Conservation (phyloP, 2,888 invertebrate species). For the Zaprionus obscuricornis region DNA sequence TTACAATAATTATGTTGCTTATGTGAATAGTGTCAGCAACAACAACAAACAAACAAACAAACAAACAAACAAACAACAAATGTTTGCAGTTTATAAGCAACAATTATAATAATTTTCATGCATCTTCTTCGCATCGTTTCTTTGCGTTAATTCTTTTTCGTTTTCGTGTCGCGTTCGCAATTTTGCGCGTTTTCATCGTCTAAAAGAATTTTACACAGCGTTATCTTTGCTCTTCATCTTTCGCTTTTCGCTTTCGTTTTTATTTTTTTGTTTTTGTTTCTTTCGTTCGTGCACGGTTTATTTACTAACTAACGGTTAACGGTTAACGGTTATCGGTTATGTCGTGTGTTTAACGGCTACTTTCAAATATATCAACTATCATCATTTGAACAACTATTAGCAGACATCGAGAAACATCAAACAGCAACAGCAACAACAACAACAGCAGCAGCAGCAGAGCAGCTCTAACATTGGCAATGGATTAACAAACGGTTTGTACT, state of each 20-base stretch:
- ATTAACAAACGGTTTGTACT: slow-evolving; percentile 72
- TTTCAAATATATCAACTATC: background rate
- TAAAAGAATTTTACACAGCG: slow-evolving; percentile 37
- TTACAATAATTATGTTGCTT: slow-evolving; percentile 28
- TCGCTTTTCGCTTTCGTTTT: background rate
- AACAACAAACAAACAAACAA: slow-evolving; percentile 19
- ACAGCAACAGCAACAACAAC: slow-evolving; percentile 17
- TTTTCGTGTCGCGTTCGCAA: slow-evolving; percentile 64
- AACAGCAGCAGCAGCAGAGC: no score
- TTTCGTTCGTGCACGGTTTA: slow-evolving; percentile 36
- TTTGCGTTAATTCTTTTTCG: slow-evolving; percentile 38
- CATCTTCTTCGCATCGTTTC: slow-evolving; percentile 56
- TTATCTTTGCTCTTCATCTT: background rate
- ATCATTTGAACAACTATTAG: background rate
- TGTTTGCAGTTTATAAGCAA: slow-evolving; percentile 44
- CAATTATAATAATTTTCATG: slow-evolving; percentile 28
- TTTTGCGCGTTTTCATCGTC: slow-evolving; percentile 38
- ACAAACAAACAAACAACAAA: slow-evolving; percentile 33
- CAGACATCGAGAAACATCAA: background rate
- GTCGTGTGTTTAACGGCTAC: background rate
- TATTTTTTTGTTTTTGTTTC: no score
- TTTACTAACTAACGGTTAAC: slow-evolving; percentile 39
- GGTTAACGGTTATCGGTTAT: slow-evolving; percentile 18
- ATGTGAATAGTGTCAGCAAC: slow-evolving; percentile 55
- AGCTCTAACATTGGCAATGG: slow-evolving; percentile 48